phyloP scores from a whole-genome alignment of 2,888 invertebrate genomes.

The Epinotia ramella region DNA sequence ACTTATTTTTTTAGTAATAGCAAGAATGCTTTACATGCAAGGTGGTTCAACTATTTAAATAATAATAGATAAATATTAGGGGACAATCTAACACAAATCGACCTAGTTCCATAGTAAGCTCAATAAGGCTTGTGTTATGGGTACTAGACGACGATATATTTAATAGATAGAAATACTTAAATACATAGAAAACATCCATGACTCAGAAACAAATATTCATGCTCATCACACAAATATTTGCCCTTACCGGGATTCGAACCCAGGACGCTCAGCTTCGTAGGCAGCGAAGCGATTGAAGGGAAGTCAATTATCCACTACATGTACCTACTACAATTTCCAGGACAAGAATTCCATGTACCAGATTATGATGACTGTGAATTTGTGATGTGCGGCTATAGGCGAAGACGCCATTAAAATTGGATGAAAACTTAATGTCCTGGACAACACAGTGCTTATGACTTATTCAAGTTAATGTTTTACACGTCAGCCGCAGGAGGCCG shows the following conservation, averaged over 20 bases:
- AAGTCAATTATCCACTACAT: slow-evolving; percentile 18
- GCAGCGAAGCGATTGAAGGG: no score
- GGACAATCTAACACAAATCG: no score
- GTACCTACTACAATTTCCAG: slow-evolving; percentile 27
- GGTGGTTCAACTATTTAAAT: slow-evolving; percentile 7
- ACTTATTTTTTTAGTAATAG: neutral
- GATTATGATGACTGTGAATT: slow-evolving; percentile 30
- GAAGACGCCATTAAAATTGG: slow-evolving; percentile 19
- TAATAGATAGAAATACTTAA: no score
- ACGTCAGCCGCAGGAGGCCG: slow-evolving; percentile 28
- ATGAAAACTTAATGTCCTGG: slow-evolving; percentile 32
- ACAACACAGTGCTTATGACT: slow-evolving; percentile 31
- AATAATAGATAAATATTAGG: no score
- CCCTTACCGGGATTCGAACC: no score
- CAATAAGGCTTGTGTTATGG: no score
- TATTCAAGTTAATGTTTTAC: slow-evolving; percentile 43
- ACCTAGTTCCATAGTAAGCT: no score
- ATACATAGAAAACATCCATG: no score
- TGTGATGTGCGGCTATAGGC: slow-evolving; percentile 24
- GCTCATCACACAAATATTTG: no score
- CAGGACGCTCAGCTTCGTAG: no score
- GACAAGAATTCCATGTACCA: slow-evolving; percentile 13
- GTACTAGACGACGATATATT: no score
- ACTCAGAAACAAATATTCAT: no score
- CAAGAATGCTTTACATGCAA: neutral